phyloP scores from a whole-genome alignment of 2,113 vertebrate species.

The Mus musculus region DNA sequence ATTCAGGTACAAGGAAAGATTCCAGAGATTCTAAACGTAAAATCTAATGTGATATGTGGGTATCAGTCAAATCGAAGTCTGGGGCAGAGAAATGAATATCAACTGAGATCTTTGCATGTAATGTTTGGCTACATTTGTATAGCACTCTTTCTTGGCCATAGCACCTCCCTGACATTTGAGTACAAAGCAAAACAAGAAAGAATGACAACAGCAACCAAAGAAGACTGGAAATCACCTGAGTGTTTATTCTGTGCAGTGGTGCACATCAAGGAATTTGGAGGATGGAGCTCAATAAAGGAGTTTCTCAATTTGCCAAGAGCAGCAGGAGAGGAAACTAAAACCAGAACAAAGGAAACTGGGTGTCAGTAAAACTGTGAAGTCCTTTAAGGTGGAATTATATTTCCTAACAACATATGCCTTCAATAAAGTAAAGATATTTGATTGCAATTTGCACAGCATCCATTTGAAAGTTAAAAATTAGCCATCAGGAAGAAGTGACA shows the following conservation, averaged over 20 bases:
- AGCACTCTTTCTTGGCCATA: background rate
- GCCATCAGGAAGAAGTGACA: constrained; percentile 66
- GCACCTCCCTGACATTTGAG: background rate
- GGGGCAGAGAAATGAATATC: background rate
- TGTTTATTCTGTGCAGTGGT: constrained; percentile 73
- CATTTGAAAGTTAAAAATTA: constrained; percentile 78
- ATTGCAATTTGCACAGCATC: constrained; percentile 64
- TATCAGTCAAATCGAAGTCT: background rate
- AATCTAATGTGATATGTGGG: background rate
- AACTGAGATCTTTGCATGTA: background rate
- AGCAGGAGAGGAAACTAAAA: constrained; percentile 9
- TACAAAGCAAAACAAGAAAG: background rate
- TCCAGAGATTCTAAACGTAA: background rate
- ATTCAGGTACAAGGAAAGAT: background rate
- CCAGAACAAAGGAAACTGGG: constrained; percentile 69
- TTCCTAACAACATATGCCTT: constrained; percentile 67
- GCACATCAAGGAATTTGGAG: constrained; percentile 69
- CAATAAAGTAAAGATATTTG: constrained; percentile 72
- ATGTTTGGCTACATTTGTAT: constrained; percentile 22
- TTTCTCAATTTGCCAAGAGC: constrained; percentile 53
- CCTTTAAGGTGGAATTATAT: constrained; percentile 71
- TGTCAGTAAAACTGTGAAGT: constrained; percentile 63
- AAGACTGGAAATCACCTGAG: constrained; percentile 58
- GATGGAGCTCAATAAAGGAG: constrained; percentile 34
- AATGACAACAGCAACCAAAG: background rate